Evolutionary conservation across 2,113 vertebrate species (phyloP).

Genomic region (Bombycilla garrulus): DNA sequence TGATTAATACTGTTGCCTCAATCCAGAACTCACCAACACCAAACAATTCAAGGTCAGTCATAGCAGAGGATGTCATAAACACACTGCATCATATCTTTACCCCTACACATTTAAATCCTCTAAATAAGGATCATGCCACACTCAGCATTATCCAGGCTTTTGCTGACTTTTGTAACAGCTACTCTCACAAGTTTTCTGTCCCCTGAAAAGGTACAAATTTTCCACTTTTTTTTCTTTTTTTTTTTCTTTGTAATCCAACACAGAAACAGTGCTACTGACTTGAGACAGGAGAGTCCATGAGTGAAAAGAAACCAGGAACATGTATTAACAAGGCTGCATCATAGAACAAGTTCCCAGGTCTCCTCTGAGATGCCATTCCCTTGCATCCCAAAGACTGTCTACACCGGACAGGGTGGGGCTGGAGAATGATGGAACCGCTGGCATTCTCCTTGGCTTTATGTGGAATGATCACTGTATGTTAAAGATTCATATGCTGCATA

Average conservation of each 20-base stretch:
- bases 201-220: background rate
- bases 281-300: background rate
- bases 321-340: background rate
- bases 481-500: background rate
- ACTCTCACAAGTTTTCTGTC: background rate
- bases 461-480: background rate
- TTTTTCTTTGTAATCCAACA: background rate
- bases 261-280: background rate
- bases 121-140: background rate
- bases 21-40: background rate
- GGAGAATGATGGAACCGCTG: background rate
- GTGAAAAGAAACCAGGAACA: background rate
- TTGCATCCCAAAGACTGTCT: background rate
- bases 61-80: background rate
- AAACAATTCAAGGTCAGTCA: background rate
- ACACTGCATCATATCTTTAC: background rate
- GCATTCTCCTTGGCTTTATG: background rate
- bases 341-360: background rate
- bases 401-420: background rate
- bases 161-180: background rate
- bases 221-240: background rate
- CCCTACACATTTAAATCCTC: background rate
- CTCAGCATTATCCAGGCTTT: background rate
- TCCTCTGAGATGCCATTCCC: background rate
- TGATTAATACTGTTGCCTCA: background rate